Evolutionary conservation across 2,888 invertebrate species (phyloP), one percentile per base, ranked within the genome.

Genomic region (Rambutsinella grinnellia): DNA sequence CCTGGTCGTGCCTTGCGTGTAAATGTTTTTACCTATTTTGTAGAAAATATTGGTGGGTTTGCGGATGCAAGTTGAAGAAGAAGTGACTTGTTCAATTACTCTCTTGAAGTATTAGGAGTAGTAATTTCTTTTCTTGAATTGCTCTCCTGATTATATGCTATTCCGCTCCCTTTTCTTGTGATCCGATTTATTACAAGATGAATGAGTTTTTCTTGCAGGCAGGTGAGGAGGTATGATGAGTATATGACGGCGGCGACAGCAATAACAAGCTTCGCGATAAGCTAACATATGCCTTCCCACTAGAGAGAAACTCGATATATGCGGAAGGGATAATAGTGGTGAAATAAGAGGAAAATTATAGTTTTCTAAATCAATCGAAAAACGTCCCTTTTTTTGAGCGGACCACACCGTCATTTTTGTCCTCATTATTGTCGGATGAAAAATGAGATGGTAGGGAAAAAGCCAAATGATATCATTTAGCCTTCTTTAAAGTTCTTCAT

Each of bases 321-420:
- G 79, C 79, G 80, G 76, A 80, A 44, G 79, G 79, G 77, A 78
- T 78, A 79, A 70, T 51, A 62, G 51, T 60, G n/a, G n/a, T n/a
- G 66, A 56, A 49, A 27, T 58, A 24, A 54, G 19, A 61, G 68
- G 23, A 76, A 81, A 82, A 81, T 79, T 80, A 80, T 78, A 71
- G 76, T 69, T 78, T 80, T 82, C 81, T 81, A 82, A 82, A 82
- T 82, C 82, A 81, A 82, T 82, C 76, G 63, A 47, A n/a, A n/a
- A 60, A 6, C n/a, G n/a, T n/a, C n/a, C n/a, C n/a, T n/a, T n/a
- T n/a, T n/a, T n/a, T n/a, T n/a, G n/a, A n/a, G n/a, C n/a, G n/a
- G n/a, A n/a, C n/a, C n/a, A n/a, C n/a, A n/a, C n/a, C n/a, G n/a
- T n/a, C n/a, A n/a, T n/a, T n/a, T n/a, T 61, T 49, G 47, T 60